Conservation (phyloP, 2,113 vertebrate species). For the Anhinga rufa region DNA sequence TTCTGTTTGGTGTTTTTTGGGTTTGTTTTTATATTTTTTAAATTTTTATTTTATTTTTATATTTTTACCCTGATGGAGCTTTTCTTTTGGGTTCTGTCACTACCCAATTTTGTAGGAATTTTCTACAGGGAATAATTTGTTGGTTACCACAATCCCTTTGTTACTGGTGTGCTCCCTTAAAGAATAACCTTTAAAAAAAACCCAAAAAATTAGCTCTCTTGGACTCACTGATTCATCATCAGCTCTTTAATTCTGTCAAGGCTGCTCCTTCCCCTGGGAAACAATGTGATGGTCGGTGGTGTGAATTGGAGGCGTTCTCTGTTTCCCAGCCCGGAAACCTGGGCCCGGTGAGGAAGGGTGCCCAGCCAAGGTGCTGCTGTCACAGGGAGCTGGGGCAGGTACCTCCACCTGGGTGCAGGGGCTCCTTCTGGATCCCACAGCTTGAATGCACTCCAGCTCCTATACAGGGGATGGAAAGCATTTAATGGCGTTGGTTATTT, state of each 20-base stretch:
- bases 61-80: not conserved
- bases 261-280: not conserved
- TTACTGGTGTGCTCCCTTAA: not conserved
- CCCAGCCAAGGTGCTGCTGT: not conserved
- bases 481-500: not conserved
- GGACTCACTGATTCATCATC: not conserved
- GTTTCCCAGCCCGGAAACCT: not conserved
- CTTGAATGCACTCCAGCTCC: not conserved
- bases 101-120: not conserved
- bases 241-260: not conserved
- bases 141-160: not conserved
- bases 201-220: not conserved
- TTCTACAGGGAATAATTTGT: not conserved
- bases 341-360: not conserved
- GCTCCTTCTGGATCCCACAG: fast-evolving
- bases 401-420: not conserved
- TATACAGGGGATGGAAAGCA: not conserved
- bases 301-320: fast-evolving
- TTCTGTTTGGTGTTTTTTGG: not conserved
- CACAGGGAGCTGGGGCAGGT: not conserved
- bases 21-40: not conserved
- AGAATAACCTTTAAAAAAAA: not conserved
- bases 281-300: fast-evolving
- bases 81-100: not conserved
- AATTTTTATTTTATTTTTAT: not conserved